A percentile compares a stretch with the other conserved stretches of the same genome.
Evolutionary conservation across 1,140 invertebrate species (phyloP).

Genomic region (Pogonognathellus flavescens): DNA sequence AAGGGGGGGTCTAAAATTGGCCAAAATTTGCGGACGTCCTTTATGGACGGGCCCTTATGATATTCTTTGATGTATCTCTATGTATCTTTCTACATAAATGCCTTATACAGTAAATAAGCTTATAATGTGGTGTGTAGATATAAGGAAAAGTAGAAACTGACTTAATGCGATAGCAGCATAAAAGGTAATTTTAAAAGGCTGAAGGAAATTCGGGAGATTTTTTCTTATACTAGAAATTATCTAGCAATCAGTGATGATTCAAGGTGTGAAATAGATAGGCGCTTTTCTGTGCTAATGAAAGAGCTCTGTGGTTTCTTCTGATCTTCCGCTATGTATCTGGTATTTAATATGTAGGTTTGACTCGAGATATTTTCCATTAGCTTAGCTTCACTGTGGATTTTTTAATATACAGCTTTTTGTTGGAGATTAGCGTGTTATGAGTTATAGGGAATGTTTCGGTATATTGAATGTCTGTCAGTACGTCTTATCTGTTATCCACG

Average conservation of each 20-base stretch:
- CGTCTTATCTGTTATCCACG: background rate
- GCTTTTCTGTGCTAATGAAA: conserved; percentile 59
- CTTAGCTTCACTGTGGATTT: background rate
- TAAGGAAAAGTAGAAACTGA: too few species aligned
- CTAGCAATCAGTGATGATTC: conserved; percentile 44
- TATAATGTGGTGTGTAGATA: too few species aligned
- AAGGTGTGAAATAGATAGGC: conserved; percentile 62
- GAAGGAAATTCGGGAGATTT: conserved; percentile 26
- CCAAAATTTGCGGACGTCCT: too few species aligned
- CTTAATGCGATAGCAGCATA: background rate
- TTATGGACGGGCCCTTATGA: too few species aligned
- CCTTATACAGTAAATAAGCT: background rate
- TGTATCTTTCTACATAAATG: background rate
- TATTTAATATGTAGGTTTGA: conserved; percentile 13
- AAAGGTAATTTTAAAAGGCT: background rate
- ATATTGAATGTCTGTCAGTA: background rate
- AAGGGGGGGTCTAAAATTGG: too few species aligned
- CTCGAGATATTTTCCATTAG: background rate
- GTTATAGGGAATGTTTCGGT: background rate
- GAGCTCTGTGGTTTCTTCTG: conserved; percentile 36
- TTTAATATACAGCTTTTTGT: background rate
- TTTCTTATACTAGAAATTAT: background rate
- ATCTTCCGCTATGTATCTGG: conserved; percentile 28
- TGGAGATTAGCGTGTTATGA: too few species aligned
- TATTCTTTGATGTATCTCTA: too few species aligned